phyloP scores from a whole-genome alignment of 2,113 vertebrate species.

The Heptranchias perlo region DNA sequence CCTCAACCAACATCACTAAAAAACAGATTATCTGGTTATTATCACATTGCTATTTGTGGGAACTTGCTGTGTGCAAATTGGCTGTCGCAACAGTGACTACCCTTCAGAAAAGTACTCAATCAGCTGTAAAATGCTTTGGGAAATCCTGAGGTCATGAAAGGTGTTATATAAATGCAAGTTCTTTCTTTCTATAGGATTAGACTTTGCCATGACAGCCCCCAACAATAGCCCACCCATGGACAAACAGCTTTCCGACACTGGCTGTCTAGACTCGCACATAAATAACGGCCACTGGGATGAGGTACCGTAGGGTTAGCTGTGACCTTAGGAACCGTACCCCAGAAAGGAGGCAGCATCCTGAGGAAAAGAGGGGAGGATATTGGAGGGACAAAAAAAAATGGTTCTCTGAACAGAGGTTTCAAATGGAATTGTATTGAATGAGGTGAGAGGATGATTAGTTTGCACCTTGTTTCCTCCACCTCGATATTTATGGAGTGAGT shows the following conservation, averaged over 20 bases:
- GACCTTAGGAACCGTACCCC: background rate
- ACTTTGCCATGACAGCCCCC: background rate
- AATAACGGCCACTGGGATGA: background rate
- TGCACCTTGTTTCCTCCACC: background rate
- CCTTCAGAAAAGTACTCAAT: too few species aligned
- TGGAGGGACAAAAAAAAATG: background rate
- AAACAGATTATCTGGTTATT: too few species aligned
- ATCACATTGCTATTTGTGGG: too few species aligned
- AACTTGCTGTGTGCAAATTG: too few species aligned
- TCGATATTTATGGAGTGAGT: conserved; percentile 7
- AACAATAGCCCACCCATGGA: background rate
- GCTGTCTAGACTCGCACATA: background rate
- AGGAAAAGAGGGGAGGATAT: background rate
- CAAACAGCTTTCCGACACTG: background rate
- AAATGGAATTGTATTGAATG: background rate
- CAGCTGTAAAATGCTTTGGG: too few species aligned
- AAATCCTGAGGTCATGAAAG: background rate
- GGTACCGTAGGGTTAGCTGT: background rate
- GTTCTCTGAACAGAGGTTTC: background rate
- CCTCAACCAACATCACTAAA: too few species aligned
- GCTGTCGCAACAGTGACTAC: too few species aligned
- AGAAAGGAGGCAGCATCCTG: background rate
- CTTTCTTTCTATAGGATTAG: background rate
- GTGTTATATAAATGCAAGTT: background rate
- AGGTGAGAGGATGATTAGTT: background rate